Percentiles rank a stretch among this genome's conserved stretches.
phyloP scores from a whole-genome alignment of 2,113 vertebrate species.

The Pelecanoides urinatrix region DNA sequence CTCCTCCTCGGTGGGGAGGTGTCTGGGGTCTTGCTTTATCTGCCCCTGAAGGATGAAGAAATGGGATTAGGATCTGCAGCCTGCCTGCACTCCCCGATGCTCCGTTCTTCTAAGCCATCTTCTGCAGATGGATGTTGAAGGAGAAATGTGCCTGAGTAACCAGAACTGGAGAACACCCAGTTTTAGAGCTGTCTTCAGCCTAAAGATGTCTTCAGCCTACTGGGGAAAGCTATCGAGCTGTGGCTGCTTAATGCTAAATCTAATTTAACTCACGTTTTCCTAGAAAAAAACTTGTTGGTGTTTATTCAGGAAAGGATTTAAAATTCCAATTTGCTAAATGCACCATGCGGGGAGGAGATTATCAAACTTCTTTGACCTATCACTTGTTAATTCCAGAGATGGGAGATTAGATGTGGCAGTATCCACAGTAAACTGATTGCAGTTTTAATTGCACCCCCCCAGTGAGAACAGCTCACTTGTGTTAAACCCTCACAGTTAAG shows the following conservation, averaged over 20 bases:
- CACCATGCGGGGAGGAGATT: not conserved
- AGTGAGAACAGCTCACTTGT: not conserved
- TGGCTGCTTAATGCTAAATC: not conserved
- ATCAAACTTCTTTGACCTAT: not conserved
- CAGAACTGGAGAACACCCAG: not conserved
- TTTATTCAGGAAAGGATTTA: not conserved
- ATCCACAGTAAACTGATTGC: not conserved
- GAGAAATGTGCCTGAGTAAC: not conserved
- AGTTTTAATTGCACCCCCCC: not conserved
- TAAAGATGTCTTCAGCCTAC: not conserved
- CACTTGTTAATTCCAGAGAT: not conserved
- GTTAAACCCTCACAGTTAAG: not conserved
- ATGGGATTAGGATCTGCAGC: not conserved
- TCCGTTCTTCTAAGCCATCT: not conserved
- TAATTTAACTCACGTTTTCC: not conserved
- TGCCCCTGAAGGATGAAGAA: not conserved
- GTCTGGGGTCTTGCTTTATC: not conserved
- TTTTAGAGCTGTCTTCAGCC: not conserved
- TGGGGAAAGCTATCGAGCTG: not conserved
- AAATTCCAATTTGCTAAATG: not conserved
- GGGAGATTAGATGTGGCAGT: not conserved
- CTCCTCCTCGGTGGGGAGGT: not conserved
- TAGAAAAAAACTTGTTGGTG: not conserved
- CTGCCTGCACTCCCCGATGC: not conserved
- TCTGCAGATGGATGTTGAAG: not conserved